Percentiles rank a stretch among this genome's conserved stretches.
Evolutionary conservation across 2,113 vertebrate genomes (phyloP).

Genomic region (Larimichthys polyactis): DNA sequence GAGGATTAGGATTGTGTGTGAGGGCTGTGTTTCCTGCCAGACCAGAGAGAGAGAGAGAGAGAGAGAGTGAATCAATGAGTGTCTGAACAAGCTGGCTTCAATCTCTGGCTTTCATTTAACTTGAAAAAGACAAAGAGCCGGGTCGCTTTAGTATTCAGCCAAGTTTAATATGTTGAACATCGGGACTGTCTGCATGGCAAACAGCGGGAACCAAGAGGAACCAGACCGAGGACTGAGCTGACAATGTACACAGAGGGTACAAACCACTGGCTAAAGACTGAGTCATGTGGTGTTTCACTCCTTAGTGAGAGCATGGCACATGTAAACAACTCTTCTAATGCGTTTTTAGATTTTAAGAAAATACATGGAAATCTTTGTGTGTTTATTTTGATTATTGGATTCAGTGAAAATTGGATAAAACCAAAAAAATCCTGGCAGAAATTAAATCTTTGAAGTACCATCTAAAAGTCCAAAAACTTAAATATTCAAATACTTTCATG

Average conservation of each 20-base stretch:
- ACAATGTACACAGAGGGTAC: conserved; percentile 17
- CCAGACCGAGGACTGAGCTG: conserved; percentile 17
- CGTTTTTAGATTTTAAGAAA: not conserved
- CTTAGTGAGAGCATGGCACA: not conserved
- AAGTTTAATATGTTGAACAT: conserved; percentile 63
- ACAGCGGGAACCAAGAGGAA: conserved; percentile 31
- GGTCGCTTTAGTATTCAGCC: conserved; percentile 23
- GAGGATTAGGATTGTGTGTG: conserved; percentile 71
- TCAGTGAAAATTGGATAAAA: not conserved
- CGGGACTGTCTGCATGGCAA: conserved; percentile 45
- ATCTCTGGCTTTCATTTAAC: conserved; percentile 72
- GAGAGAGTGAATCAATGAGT: conserved; percentile 48
- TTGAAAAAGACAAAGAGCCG: conserved; percentile 57
- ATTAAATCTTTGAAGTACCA: not conserved
- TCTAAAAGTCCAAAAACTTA: not conserved
- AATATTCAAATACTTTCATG: not conserved
- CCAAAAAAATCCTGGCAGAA: not conserved
- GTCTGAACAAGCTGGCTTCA: conserved; percentile 58
- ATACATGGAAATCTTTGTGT: not conserved
- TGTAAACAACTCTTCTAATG: not conserved
- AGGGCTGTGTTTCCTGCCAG: conserved; percentile 50
- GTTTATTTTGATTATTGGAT: not conserved
- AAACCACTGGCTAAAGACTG: conserved; percentile 3
- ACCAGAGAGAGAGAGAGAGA: conserved; percentile 43
- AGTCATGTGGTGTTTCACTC: conserved; percentile 16